Conservation (phyloP, 2,113 vertebrate species). For the Apteryx mantelli region DNA sequence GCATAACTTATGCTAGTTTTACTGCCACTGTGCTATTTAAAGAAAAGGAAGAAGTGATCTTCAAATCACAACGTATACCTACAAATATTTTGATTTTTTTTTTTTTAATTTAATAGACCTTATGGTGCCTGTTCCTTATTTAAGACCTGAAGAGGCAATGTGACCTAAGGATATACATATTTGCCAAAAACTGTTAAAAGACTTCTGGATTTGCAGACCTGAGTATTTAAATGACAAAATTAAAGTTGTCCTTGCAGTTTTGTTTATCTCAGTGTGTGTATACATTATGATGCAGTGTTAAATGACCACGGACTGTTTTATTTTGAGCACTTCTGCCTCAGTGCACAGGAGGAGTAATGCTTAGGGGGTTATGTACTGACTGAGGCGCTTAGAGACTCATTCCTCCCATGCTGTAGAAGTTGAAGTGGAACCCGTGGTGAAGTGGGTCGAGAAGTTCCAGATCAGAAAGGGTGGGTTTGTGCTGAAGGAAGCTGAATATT, state of each 20-base stretch:
- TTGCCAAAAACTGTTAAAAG: not conserved
- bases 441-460: not conserved
- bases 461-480: not conserved
- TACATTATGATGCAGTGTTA: not conserved
- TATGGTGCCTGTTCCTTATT: not conserved
- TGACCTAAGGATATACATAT: not conserved
- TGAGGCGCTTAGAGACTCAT: not conserved
- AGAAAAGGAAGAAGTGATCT: not conserved
- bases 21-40: not conserved
- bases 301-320: not conserved
- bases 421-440: not conserved
- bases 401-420: fast-evolving
- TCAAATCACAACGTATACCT: not conserved
- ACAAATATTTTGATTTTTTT: not conserved
- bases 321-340: not conserved
- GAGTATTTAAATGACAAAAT: not conserved
- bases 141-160: not conserved
- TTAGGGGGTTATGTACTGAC: not conserved
- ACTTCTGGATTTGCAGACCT: not conserved
- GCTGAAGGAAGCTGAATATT: not conserved
- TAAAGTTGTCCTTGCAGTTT: not conserved
- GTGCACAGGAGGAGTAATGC: fast-evolving
- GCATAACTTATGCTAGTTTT: not conserved
- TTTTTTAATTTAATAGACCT: not conserved
- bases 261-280: not conserved